Percentiles rank a stretch among this genome's conserved stretches.
These are phyloP conservation scores for Drosophila sulfurigaster DNA, from an alignment of 1,140 invertebrate genomes.

Conservation along the genomic window DNA sequence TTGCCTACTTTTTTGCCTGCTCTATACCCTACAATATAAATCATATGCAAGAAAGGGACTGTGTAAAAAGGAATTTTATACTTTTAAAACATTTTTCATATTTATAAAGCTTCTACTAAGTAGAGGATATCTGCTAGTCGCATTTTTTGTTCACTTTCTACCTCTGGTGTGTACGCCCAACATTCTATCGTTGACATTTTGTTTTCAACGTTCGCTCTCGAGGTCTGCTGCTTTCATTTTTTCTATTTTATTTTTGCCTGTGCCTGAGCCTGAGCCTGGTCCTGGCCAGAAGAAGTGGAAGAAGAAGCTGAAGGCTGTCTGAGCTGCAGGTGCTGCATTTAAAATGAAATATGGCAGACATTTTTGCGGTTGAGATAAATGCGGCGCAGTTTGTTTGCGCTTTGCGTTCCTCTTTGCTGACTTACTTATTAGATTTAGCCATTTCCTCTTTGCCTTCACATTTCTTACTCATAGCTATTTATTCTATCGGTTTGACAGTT, in stretches of 20 bases:
- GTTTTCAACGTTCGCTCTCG: slow-evolving; percentile 61
- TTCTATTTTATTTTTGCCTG: slow-evolving; percentile 9
- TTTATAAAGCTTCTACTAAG: too few species aligned
- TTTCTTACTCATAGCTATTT: slow-evolving; percentile 24
- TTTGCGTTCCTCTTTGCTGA: slow-evolving; percentile 46
- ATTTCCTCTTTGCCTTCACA: slow-evolving; percentile 7
- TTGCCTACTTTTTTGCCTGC: slow-evolving; percentile 20
- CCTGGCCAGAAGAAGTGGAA: slow-evolving; percentile 3
- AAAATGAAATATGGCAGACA: slow-evolving; percentile 81
- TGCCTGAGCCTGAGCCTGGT: slow-evolving; percentile 13
- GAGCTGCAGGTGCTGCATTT: slow-evolving; percentile 79
- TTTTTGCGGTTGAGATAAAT: slow-evolving; percentile 77
- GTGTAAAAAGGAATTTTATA: too few species aligned
- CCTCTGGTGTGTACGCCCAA: slow-evolving; percentile 41
- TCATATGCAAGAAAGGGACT: background rate
- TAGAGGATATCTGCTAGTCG: background rate
- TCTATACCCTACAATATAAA: slow-evolving; percentile 20
- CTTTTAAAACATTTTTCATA: too few species aligned
- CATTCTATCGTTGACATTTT: slow-evolving; percentile 75
- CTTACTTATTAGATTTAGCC: slow-evolving; percentile 69
- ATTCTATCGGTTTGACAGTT: slow-evolving; percentile 26
- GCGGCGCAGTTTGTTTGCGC: slow-evolving; percentile 68
- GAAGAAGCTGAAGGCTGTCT: slow-evolving; percentile 14
- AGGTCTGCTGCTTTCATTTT: slow-evolving; percentile 16
- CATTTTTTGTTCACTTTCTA: background rate